Evolutionary conservation across 1,140 invertebrate species (phyloP), one percentile per base, ranked within the genome.

Genomic region (Adelges cooleyi): DNA sequence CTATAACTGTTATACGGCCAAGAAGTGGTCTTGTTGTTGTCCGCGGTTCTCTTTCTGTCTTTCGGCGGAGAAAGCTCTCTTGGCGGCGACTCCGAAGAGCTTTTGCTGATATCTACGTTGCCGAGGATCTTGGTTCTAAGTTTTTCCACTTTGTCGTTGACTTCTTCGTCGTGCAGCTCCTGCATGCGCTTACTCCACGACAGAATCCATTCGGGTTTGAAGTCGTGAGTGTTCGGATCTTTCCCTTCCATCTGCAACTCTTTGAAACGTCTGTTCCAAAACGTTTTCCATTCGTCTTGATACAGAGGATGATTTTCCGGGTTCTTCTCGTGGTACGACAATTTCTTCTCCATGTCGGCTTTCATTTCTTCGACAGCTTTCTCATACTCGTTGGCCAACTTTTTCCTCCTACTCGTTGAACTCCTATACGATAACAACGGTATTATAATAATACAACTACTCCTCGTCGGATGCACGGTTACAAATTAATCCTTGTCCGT

Each of bases 301-400:
- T 92, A 92, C 5, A 83, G 78, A 0, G 88, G 87, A 77, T 90
- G 89, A 69, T 90, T 90, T 70, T 92, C 88, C 0, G 89, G 89
- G 73, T 88, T 87, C 69, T 86, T 84, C 69, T 89, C 83, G 71
- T 89, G 84, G 46, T 86, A 85, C 66, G 84, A 82, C 1, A 86
- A 79, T 69, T 75, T 79, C 69, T 76, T 80, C 69, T 72, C 78
- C 75, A 75, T 75, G 73, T 76, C 80, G 72, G 71, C 77, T 67
- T 79, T 76, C 29, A 79, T 74, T 20, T 74, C 74, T 25, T 69
- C 70, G 15, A 73, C 66, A 18, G 77, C 70, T 67, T 73, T 72
- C 42, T 73, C 72, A 59, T 68, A 78, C 49, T 75, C 73, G 13
- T 75, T 73, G 17, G 29, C 9, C 13, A 62, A 48, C 33, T 18